A percentile compares a stretch with the other conserved stretches of the same genome.
Conservation (phyloP, 2,888 invertebrate genomes). For the Phalangium opilio region DNA sequence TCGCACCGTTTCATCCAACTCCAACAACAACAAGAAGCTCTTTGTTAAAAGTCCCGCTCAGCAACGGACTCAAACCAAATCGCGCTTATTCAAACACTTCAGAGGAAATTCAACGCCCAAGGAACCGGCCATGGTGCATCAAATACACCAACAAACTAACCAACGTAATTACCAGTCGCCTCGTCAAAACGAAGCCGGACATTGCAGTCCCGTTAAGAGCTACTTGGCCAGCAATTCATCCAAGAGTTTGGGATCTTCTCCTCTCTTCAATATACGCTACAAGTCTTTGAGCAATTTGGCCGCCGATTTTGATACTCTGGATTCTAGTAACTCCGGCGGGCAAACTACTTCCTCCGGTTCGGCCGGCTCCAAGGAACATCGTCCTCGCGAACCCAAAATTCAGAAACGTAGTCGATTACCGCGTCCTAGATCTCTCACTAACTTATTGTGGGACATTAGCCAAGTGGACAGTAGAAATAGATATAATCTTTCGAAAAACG, state of each 20-base stretch:
- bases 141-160: too few species aligned
- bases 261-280: constrained; percentile 54
- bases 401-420: constrained; percentile 50
- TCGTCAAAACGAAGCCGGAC: constrained; percentile 31
- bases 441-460: constrained; percentile 43
- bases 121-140: constrained; percentile 5
- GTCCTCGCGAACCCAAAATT: constrained; percentile 16
- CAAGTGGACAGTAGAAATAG: constrained; percentile 9
- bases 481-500: constrained; percentile 12
- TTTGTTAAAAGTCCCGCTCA: constrained; percentile 11
- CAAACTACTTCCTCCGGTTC: constrained; percentile 65
- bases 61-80: constrained; percentile 8
- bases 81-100: neutral
- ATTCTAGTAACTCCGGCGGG: constrained; percentile 76
- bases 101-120: constrained; percentile 6
- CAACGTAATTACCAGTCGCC: neutral
- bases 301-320: constrained; percentile 48
- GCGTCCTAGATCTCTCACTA: constrained; percentile 68
- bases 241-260: constrained; percentile 41
- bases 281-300: constrained; percentile 32
- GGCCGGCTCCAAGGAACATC: constrained; percentile 37
- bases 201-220: constrained; percentile 24
- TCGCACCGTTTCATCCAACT: too few species aligned
- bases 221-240: constrained; percentile 5
- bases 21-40: constrained; percentile 7